Evolutionary conservation across 2,888 invertebrate species (phyloP).

Genomic region (Caenorhabditis plicata): DNA sequence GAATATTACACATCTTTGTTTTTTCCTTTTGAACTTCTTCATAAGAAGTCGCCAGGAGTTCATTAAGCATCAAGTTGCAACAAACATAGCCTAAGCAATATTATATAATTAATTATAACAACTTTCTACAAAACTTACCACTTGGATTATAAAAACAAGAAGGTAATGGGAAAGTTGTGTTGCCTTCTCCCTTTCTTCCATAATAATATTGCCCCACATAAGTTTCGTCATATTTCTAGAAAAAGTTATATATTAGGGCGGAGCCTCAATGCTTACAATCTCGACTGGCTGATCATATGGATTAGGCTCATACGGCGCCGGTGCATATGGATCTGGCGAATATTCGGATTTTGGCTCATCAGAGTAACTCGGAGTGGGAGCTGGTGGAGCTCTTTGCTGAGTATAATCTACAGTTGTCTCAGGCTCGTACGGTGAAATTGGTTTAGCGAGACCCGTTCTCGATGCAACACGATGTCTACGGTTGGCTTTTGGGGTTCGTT

Average conservation of each 20-base stretch:
- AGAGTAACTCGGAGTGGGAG: slow-evolving; percentile 10
- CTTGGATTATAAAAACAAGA: slow-evolving; percentile 56
- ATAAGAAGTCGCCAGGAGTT: slow-evolving; percentile 47
- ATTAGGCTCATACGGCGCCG: too few relatives aligned
- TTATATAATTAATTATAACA: not conserved
- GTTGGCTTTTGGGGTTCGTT: too few relatives aligned
- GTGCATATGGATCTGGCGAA: too few relatives aligned
- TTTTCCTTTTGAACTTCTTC: slow-evolving; percentile 26
- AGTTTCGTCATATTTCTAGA: slow-evolving; percentile 27
- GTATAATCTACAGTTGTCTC: too few relatives aligned
- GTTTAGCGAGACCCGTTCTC: too few relatives aligned
- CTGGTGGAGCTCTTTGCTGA: slow-evolving; percentile 19
- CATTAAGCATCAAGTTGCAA: slow-evolving; percentile 50
- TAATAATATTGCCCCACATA: slow-evolving; percentile 41
- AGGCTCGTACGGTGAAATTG: too few relatives aligned
- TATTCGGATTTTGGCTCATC: too few relatives aligned
- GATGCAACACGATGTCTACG: too few relatives aligned
- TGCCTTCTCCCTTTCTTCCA: slow-evolving; percentile 28
- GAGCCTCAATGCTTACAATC: too few relatives aligned
- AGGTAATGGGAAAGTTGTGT: slow-evolving; percentile 46
- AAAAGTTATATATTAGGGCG: not conserved
- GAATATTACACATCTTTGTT: slow-evolving; percentile 46
- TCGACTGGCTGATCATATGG: too few relatives aligned
- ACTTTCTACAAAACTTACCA: slow-evolving; percentile 8
- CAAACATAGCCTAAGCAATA: slow-evolving; percentile 45